phyloP scores from a whole-genome alignment of 2,113 vertebrate species.

The Paraplagusia blochii region DNA sequence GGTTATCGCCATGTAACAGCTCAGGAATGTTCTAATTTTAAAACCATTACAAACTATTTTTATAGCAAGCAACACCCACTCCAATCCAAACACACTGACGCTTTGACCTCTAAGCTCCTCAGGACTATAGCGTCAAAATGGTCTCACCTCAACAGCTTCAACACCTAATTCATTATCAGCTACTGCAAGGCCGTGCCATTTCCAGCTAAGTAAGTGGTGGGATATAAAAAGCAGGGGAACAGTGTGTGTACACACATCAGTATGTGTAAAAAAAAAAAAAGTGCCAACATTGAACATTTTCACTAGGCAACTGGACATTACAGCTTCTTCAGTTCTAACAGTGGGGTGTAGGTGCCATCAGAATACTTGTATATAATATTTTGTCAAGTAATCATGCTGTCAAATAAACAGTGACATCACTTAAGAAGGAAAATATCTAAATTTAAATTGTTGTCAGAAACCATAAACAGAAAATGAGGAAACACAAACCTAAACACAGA shows the following conservation, averaged over 20 bases:
- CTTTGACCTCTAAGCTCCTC: conserved; percentile 63
- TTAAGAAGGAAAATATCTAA: too few species aligned
- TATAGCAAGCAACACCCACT: conserved; percentile 50
- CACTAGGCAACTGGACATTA: too few species aligned
- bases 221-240: conserved; percentile 72
- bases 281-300: too few species aligned
- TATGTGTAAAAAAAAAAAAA: conserved; percentile 10
- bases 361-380: too few species aligned
- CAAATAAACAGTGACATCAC: too few species aligned
- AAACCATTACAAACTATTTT: conserved; percentile 63
- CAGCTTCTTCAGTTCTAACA: too few species aligned
- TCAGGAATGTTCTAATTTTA: conserved; percentile 57
- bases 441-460: too few species aligned
- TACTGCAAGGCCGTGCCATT: conserved; percentile 61
- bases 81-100: conserved; percentile 48
- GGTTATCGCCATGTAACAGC: conserved; percentile 30
- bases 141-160: conserved; percentile 67
- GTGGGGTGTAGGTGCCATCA: too few species aligned
- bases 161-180: conserved; percentile 79
- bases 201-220: conserved; percentile 63
- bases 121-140: conserved; percentile 60
- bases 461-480: too few species aligned
- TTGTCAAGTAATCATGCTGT: too few species aligned
- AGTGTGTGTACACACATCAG: conserved; percentile 33
- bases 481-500: too few species aligned